A percentile compares a stretch with the other conserved stretches of the same genome.
Conservation (phyloP, 2,113 vertebrate species). For the Serilophus lunatus region DNA sequence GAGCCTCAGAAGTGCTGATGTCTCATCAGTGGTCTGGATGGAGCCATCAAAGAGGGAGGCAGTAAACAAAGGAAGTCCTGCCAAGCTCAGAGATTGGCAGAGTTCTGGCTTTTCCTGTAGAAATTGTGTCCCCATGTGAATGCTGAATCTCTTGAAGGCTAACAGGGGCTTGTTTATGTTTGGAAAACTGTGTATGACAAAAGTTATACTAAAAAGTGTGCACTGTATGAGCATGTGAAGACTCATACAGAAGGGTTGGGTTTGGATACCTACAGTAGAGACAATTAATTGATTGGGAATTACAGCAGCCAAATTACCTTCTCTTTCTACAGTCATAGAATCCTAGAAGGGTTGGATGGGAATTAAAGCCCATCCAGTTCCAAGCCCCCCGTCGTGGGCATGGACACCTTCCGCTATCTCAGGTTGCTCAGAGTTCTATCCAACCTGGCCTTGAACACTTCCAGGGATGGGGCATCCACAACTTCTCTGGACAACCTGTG, state of each 20-base stretch:
- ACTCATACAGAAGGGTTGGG: background rate
- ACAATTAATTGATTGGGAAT: background rate
- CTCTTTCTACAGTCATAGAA: background rate
- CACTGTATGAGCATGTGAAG: accelerated
- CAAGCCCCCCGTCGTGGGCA: accelerated
- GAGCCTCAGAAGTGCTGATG: background rate
- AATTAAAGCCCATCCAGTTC: background rate
- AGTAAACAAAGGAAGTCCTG: background rate
- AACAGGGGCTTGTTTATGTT: background rate
- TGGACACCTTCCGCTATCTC: accelerated
- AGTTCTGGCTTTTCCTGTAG: background rate
- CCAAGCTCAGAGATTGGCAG: background rate
- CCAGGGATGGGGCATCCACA: background rate
- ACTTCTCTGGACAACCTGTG: background rate
- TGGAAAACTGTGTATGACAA: background rate
- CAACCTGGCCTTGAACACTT: background rate
- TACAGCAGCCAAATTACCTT: background rate
- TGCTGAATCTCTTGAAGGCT: background rate
- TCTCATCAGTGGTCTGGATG: background rate
- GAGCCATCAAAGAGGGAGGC: background rate
- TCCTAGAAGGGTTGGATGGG: background rate
- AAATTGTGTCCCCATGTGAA: background rate
- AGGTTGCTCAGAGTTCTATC: accelerated
- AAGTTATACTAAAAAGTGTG: background rate
- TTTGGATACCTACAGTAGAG: background rate